phyloP scores from a whole-genome alignment of 2,113 vertebrate species.

The Meriones unguiculatus region DNA sequence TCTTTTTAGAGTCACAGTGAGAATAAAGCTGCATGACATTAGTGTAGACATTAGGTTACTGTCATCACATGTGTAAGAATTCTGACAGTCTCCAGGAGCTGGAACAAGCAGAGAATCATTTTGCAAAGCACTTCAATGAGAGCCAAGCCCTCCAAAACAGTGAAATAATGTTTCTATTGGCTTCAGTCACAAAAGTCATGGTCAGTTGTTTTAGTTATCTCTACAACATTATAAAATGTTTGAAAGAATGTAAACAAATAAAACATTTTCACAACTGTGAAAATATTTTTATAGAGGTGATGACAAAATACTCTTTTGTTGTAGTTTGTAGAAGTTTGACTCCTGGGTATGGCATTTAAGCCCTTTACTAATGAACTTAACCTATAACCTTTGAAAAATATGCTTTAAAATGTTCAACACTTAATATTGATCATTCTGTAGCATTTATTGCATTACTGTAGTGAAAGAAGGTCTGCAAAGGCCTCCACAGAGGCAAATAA shows the following conservation, averaged over 20 bases:
- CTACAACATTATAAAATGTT: not conserved
- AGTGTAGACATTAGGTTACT: not conserved
- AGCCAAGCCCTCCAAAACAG: not conserved
- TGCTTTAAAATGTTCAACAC: not conserved
- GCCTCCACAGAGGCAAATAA: not conserved
- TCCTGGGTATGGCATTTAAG: not conserved
- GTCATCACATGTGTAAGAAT: not conserved
- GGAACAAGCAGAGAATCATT: not conserved
- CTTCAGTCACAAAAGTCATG: not conserved
- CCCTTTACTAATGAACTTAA: not conserved
- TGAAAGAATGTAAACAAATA: not conserved
- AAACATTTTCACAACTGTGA: not conserved
- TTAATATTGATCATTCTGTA: not conserved
- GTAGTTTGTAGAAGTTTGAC: not conserved
- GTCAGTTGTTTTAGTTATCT: not conserved
- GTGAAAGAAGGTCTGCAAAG: not conserved
- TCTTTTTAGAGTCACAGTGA: not conserved
- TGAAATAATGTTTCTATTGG: not conserved
- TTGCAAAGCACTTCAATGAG: not conserved
- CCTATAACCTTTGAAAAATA: not conserved
- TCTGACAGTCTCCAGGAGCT: not conserved
- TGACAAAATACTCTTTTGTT: not conserved
- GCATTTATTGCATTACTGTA: not conserved
- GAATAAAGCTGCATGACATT: not conserved
- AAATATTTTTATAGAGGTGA: not conserved